Evolutionary conservation across 2,888 invertebrate species (phyloP), one percentile per base, ranked within the genome.

Genomic region (Eugnorisma glareosa): DNA sequence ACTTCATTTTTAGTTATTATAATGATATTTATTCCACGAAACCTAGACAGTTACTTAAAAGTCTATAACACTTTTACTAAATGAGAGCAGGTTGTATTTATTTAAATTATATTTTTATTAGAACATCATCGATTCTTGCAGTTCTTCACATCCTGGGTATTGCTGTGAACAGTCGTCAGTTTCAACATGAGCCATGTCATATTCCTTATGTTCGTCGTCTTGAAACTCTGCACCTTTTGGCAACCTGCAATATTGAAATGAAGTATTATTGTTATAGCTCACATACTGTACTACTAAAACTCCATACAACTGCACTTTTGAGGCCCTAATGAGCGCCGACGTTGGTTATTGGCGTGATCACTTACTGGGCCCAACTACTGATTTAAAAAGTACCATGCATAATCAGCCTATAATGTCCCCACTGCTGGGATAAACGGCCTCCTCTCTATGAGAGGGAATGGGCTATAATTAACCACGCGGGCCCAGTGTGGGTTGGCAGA

Each of bases 141-240:
- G 86, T 10, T 92, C 82, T 4, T 92, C 90, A 89, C 97, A 97
- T 43, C 94, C 95, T 0, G 97, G 95, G 82, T 96, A 97, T 48
- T 93, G 86, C 31, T 83, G 78, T 1, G 90, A 85, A 82, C 97
- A 97, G 85, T 97, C 93, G 15, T 94, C 92, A 1, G 85, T 86
- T 4, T 86, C 79, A 6, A 88, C 86, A 83, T 97, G 96, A 2
- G 97, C 97, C 66, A 86, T 89, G 77, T 97, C 97, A 79, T 97
- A 97, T 35, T 95, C 94, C 61, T 90, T 94, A 85, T 95, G 94
- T 5, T 94, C 91, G 70, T 96, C 94, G 5, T 91, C 85, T n/a
- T 93, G 89, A 71, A 95, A 95, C 13, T 91, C 91, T 15, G 83
- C 73, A 40, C 96, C 96, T 89, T 94, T 94, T 7, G 97, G 97